Base-by-base conservation (phyloP, 2,113 vertebrate species). In the Siniperca knerii region DNA sequence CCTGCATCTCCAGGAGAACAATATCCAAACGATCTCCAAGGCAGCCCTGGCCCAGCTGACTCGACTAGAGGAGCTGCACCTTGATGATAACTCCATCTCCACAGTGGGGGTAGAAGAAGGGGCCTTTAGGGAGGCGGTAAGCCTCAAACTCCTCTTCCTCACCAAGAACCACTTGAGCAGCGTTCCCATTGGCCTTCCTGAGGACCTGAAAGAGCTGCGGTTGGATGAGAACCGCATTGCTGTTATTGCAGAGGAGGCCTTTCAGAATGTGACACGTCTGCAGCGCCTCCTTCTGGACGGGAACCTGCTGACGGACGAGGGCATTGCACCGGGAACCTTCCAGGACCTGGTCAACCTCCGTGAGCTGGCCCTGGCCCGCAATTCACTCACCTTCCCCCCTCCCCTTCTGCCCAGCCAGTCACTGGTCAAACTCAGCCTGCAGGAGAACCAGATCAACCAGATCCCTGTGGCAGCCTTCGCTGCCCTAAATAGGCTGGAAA, bases 131-230 rank as follows among this genome's bases (percentile, higher is more conserved):
- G 98, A 99, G 95, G 98, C 98, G 0, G 16, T 97, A 1, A 98
- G 97, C 94, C 97, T 99, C 92, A 99, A 98, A 92, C 93, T 99
- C 87, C 95, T 99, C 77, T 99, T 99, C 93, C 94, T 99, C 71
- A 99, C 98, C 77, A 99, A 99, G 95, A 99, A 99, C 89, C 98
- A 99, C 90, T 94, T 99, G 80, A 99, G 98, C 96, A 99, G 98
- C 0, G 96, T 99, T 81, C 98, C 98, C 20, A 97, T 99, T 1
- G 98, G 98, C 73, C 97, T 99, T 75, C 98, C 98, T 0, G 91
- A 96, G 83, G 98, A 97, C 88, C 90, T 99, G 68, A 97, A 97
- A 83, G 98, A 99, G 91, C 96, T 99, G 78, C 95, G 98, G 23
- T 95, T 99, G 81, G 98, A 99, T 0, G 98, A 99, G 89, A 99